Base-by-base conservation (phyloP, 2,888 invertebrate genomes). In the Agrochola circellaris region DNA sequence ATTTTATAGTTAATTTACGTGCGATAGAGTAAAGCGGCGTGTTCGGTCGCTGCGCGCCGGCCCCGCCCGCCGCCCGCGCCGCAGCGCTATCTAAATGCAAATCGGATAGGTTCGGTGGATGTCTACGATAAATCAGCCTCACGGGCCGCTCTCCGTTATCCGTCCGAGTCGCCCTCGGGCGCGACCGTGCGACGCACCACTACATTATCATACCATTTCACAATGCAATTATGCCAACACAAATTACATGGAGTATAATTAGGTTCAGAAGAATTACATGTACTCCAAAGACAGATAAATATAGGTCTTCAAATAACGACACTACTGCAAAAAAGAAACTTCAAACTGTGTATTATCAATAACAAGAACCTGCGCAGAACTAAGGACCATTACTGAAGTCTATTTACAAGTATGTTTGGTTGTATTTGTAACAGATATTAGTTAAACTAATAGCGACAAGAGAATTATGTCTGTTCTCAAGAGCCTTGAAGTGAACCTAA, bases 81-180 rank as follows among this genome's bases (percentile, higher is more conserved):
- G 90, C 89, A 87, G 91, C 90, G 94, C 95, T 95, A 96, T 96
- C 96, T 96, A 96, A 96, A 96, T 96, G 96, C 96, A 96, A 96
- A 96, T 96, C 95, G 95, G 95, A 95, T 96, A 95, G 96, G 95
- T 95, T 94, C 94, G 92, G 93, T 95, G 94, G 95, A 95, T 94
- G 95, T 94, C 93, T 93, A 92, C 94, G 93, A 96, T 96, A 96
- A 96, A 96, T 96, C 95, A 96, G 94, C 94, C 93, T 92, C 92
- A 90, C 88, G 87, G 91, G 86, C 89, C 86, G 87, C 83, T 90
- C 90, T 93, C 95, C 95, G 95, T 95, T 95, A 95, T 90, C 89
- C 92, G 89, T 88, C 89, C 81, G 87, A 89, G 89, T 87, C 90
- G 90, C 92, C 92, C 89, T 87, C 88, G 83, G 92, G 91, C 91